Conservation (phyloP, 2,797 vertebrate species). For the Dipus sagitta region DNA sequence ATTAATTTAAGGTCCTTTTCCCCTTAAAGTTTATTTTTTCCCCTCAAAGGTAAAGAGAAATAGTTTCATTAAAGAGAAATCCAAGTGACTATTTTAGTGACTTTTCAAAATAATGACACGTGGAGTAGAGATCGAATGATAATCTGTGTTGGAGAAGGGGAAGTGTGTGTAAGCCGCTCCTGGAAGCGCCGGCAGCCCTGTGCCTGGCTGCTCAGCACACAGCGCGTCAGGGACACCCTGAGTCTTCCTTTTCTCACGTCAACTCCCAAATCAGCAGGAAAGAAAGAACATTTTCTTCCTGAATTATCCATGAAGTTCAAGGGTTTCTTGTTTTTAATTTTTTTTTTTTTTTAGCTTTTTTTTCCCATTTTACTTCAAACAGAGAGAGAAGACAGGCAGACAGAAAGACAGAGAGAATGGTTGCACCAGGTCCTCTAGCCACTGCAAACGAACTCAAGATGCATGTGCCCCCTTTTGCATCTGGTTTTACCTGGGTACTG, state of each 20-base stretch:
- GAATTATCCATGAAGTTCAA: constrained; percentile 22
- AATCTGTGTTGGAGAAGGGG: constrained; percentile 19
- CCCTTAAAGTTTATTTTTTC: not conserved
- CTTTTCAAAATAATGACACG: constrained; percentile 71
- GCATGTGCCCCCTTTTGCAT: too few species aligned
- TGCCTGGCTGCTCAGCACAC: constrained; percentile 24
- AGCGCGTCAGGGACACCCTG: constrained; percentile 9
- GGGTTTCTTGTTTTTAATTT: not conserved
- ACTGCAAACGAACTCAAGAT: too few species aligned
- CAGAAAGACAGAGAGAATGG: too few species aligned
- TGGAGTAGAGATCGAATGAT: constrained; percentile 72
- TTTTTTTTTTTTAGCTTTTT: too few species aligned
- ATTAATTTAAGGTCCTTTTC: constrained; percentile 21
- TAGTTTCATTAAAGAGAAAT: constrained; percentile 27
- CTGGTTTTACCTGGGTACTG: too few species aligned
- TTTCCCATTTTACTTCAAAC: too few species aligned
- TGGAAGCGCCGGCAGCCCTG: constrained; percentile 32
- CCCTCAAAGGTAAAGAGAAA: constrained; percentile 60
- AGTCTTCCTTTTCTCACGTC: constrained; percentile 7
- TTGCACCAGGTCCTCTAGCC: too few species aligned
- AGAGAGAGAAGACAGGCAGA: too few species aligned
- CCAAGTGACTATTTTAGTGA: constrained; percentile 49
- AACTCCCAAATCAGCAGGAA: constrained; percentile 30
- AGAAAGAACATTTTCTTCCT: not conserved
- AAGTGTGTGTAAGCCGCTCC: constrained; percentile 35